Base-by-base conservation (phyloP, 2,113 vertebrate genomes). In the Podilymbus podiceps region DNA sequence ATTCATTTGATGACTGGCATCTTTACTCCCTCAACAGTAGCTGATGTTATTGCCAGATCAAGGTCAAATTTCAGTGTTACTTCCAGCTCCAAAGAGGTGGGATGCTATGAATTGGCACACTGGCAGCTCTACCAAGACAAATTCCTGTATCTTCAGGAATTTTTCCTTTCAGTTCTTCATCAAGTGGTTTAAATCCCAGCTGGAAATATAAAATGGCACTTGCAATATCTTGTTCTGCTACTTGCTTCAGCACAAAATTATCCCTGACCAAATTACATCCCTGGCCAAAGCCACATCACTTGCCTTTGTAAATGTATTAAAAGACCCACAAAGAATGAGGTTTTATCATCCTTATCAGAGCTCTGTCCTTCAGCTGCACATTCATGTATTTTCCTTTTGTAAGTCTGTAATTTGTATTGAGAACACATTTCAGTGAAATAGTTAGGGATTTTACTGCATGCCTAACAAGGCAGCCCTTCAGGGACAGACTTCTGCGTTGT, bases 381-480 rank as follows among this genome's bases (percentile, higher is more conserved):
- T 55, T 78, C 66, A 16, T 66, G 87, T 85, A 14, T 94, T 95
- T 96, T 91, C 73, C 66, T 85, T 78, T 83, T 55, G 12, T 59
- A 89, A 79, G 42, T 79, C 58, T 93, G 53, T 75, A 69, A 94
- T 93, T 94, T 92, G 86, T 66, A 73, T 38, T 58, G 87, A 79
- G 89, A 95, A 73, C 53, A 80, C 71, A 89, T 82, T 89, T 79
- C 77, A 50, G 84, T 55, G 84, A 66, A 87, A 84, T 14, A 84
- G 60, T 86, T 90, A 1, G 7, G 28, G 59, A 21, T 42, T 91
- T 94, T 89, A 92, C 67, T 73, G 67, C 84, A n/a, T 40, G 42
- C 50, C 71, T 96, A 89, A 96, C 88, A 88, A 89, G 87, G 80
- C 38, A 89, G 42, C 62, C 77, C 95, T 95, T 92, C 66, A 38